Base-by-base conservation (phyloP, 2,113 vertebrate genomes). In the Morone chrysops region DNA sequence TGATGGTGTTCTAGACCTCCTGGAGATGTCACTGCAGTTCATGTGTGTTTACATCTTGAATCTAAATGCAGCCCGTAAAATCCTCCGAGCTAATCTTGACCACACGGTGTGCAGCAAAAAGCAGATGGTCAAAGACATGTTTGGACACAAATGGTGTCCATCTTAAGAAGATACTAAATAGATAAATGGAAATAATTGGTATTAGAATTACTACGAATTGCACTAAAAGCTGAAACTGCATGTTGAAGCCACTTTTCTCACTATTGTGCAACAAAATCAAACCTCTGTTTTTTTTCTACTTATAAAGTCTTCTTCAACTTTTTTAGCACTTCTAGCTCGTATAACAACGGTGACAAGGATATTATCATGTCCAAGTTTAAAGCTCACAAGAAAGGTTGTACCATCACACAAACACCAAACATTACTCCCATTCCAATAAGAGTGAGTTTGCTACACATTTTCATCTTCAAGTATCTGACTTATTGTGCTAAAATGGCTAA, bases 1-100 rank as follows among this genome's bases (percentile, higher is more conserved):
- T 22, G 54, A 10, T 51, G 17, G 11, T 22, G 0, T 22, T 25
- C 0, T 3, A 2, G 53, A 57, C 80, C 63, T 68, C 62, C 10
- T 51, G 63, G n/a, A 48, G 31, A 57, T 50, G 50, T 47, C 65
- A 54, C 47, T 57, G 25, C 72, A 40, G 41, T 11, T 82, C 20
- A 41, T 8, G 31, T 9, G 20, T 51, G 43, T 81, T 74, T 60
- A 40, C 51, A 57, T 40, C 50, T 48, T 38, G 10, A 25, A 72
- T 62, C 2, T 57, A 18, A 31, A 82, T 56, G 18, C 59, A 38
- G n/a, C 12, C 12, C 31, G 16, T 38, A 48, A 51, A 60, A 53
- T 63, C 59, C 20, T 80, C 9, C 2, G 31, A 6, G 22, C 18
- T 47, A 6, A 65, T 66, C 40, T 48, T 17, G 13, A 56, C 22